Evolutionary conservation across 2,888 invertebrate species (phyloP).

Genomic region (Steromphala cineraria): DNA sequence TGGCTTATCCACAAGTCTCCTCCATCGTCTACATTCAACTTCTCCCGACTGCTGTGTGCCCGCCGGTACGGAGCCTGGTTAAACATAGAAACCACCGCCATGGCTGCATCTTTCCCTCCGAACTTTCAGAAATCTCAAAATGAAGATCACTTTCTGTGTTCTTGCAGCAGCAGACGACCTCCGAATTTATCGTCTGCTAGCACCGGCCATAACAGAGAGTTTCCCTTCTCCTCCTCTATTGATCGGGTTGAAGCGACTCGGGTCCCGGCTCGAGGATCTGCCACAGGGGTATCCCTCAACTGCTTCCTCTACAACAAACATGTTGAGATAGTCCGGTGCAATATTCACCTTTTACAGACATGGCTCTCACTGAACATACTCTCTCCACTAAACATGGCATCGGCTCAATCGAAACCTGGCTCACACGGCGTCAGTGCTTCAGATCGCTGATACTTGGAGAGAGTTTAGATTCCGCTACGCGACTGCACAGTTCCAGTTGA

Average conservation of each 20-base stretch:
- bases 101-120: conserved; percentile 30
- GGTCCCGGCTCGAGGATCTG: not conserved
- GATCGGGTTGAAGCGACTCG: not conserved
- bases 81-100: conserved; percentile 63
- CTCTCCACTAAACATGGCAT: not conserved
- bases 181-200: conserved; percentile 16
- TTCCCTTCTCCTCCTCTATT: not conserved
- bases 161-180: not conserved
- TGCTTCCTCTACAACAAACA: not conserved
- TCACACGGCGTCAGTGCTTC: not conserved
- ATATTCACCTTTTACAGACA: not conserved
- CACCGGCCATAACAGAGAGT: conserved; percentile 2
- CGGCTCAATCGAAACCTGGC: not conserved
- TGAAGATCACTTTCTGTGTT: not conserved
- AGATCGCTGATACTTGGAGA: not conserved
- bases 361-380: too few species aligned
- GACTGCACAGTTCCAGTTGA: not conserved
- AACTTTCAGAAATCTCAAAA: not conserved
- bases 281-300: conserved; percentile 3
- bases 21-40: conserved; percentile 55
- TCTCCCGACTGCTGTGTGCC: conserved; percentile 54
- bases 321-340: not conserved
- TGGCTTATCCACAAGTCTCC: conserved; percentile 34
- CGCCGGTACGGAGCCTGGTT: conserved; percentile 67
- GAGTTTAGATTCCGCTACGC: not conserved